Percentiles rank a stretch among this genome's conserved stretches.
phyloP scores from a whole-genome alignment of 2,888 invertebrate species.

The Drosophila mayaguana region DNA sequence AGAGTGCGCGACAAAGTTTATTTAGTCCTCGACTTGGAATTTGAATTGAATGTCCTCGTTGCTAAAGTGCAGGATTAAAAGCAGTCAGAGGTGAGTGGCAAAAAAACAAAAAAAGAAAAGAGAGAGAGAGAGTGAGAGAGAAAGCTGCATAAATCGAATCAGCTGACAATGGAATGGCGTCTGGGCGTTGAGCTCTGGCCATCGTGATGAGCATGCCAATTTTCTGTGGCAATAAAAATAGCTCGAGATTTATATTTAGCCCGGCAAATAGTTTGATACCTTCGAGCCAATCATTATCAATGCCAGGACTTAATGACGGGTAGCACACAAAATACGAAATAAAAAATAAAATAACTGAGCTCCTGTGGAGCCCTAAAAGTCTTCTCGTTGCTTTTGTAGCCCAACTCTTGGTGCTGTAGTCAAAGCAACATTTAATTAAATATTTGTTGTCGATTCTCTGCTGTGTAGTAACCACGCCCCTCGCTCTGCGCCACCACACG shows the following conservation, averaged over 20 bases:
- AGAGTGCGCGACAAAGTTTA: conserved; percentile 65
- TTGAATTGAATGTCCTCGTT: conserved; percentile 43
- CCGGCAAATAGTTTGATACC: conserved; percentile 11
- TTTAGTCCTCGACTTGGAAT: conserved; percentile 76
- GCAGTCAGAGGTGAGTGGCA: conserved; percentile 28
- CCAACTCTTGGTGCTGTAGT: conserved; percentile 18
- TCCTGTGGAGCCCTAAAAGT: conserved; percentile 12
- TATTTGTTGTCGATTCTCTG: conserved; percentile 46
- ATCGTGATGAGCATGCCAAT: conserved; percentile 41
- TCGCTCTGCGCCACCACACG: not conserved
- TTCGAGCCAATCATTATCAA: conserved; percentile 62
- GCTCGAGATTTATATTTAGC: conserved; percentile 49
- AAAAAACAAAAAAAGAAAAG: not conserved
- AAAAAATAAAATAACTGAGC: not conserved
- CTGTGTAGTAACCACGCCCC: not conserved
- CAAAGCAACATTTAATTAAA: conserved; percentile 69
- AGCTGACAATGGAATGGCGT: conserved; percentile 37
- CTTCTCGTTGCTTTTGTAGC: conserved; percentile 10
- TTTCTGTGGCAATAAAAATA: conserved; percentile 55
- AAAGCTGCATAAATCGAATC: conserved; percentile 65
- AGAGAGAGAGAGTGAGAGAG: not conserved
- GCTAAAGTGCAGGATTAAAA: conserved; percentile 52
- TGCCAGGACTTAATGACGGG: conserved; percentile 38
- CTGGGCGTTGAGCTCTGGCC: conserved; percentile 22
- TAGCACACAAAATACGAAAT: not conserved